Evolutionary conservation across 2,797 vertebrate species (phyloP), one percentile per base, ranked within the genome.

Genomic region (Malurus leucopterus): DNA sequence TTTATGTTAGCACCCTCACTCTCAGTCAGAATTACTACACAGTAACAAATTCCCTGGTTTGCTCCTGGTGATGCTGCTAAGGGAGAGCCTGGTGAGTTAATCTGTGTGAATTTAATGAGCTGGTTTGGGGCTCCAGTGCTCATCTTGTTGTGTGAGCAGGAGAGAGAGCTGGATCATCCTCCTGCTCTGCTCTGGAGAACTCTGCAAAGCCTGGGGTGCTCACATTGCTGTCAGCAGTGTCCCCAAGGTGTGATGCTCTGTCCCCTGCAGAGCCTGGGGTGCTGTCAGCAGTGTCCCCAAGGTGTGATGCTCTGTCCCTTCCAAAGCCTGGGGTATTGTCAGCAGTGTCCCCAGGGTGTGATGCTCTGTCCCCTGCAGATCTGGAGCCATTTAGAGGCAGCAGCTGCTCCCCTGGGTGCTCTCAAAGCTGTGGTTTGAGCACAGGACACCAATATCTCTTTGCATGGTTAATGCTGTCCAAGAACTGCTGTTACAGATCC

Each of bases 191-290:
- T 1, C 6, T 9, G 70, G 71, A 61, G n/a, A 38, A 44, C 24
- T 46, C 40, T 71, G 14, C 49, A 14, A 34, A 34, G 23, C 41
- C n/a, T 8, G 13, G 24, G 15, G 23, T 2, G 32, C 46, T 70
- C 13, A 32, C 15, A 0, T 0, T 4, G 30, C 30, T 15, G 36
- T 8, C 41, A 34, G 3, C 65, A 57, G 27, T 7, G 24, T 18
- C 32, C 19, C 26, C 30, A 5, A 73, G 24, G 58, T 61, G 23
- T 5, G 2, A 2, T 47, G 47, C 30, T 2, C 7, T 9, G 70
- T 41, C 49, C 24, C 43, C 36, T 71, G 13, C 49, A 14, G 53
- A 44, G 64, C 15, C n/a, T 8, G 13, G 24, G 24, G 23, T 2
- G 32, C 46, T 70, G 36, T 8, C 41, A 34, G 3, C 65, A 57